phyloP scores from a whole-genome alignment of 2,888 invertebrate genomes.

The Baccha elongata region DNA sequence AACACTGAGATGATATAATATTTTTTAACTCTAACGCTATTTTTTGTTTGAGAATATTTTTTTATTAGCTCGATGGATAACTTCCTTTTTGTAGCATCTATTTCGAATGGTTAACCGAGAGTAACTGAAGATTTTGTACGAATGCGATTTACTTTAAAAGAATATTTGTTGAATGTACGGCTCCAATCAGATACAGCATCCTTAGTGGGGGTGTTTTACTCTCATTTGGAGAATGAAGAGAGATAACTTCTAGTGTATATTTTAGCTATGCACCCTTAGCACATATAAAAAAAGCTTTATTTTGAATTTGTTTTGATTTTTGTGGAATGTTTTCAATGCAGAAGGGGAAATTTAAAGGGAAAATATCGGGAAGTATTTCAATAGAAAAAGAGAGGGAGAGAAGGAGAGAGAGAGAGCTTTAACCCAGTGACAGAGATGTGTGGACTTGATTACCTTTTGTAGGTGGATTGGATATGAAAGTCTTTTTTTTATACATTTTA shows the following conservation, averaged over 20 bases:
- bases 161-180: conserved; percentile 68
- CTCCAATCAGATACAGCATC: conserved; percentile 39
- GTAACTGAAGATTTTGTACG: conserved; percentile 62
- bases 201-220: conserved; percentile 9
- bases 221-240: conserved; percentile 3
- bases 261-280: too few species aligned
- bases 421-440: conserved; percentile 30
- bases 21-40: neutral
- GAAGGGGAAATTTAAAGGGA: neutral
- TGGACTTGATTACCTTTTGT: conserved; percentile 21
- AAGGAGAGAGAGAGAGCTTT: too few species aligned
- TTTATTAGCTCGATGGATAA: conserved; percentile 21
- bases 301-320: conserved; percentile 22
- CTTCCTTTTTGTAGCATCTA: conserved; percentile 56
- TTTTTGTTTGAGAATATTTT: conserved; percentile 12
- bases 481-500: neutral
- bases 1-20: conserved; percentile 12
- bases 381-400: neutral
- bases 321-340: conserved; percentile 9
- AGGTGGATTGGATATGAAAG: conserved; percentile 19
- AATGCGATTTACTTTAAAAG: conserved; percentile 64
- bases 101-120: conserved; percentile 66
- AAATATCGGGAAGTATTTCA: conserved; percentile 22
- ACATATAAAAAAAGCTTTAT: conserved; percentile 24
- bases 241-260: neutral